Evolutionary conservation across 1,140 invertebrate genomes (phyloP).

Genomic region (Argopecten irradians): DNA sequence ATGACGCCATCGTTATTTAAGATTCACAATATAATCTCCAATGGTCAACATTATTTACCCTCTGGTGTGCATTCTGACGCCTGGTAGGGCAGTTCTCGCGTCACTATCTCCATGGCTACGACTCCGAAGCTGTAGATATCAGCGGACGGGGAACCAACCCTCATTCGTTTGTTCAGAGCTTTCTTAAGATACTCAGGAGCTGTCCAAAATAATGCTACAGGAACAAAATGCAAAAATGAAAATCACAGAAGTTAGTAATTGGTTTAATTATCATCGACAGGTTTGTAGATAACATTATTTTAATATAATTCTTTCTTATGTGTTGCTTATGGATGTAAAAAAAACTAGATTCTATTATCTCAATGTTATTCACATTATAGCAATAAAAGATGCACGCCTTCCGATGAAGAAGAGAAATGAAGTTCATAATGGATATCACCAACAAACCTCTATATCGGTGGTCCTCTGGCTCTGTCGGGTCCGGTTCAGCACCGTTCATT

Average conservation of each 20-base stretch:
- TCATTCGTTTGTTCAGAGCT: constrained; percentile 69
- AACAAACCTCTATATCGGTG: neutral
- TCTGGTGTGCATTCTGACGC: constrained; percentile 55
- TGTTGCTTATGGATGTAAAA: no score
- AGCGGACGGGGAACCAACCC: constrained; percentile 87
- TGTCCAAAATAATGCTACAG: constrained; percentile 86
- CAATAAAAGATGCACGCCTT: no score
- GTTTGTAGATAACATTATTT: no score
- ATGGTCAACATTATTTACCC: constrained; percentile 47
- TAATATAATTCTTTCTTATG: no score
- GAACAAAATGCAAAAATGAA: neutral
- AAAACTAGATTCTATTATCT: no score
- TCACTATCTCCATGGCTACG: constrained; percentile 82
- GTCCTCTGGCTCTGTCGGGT: neutral
- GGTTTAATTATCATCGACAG: no score
- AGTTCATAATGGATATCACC: no score
- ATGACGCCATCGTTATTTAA: neutral
- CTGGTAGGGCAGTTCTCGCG: constrained; percentile 62
- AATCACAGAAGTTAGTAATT: no score
- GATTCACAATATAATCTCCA: neutral
- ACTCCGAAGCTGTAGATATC: constrained; percentile 97
- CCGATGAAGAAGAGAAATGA: no score
- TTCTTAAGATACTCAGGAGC: constrained; percentile 92
- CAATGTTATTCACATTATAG: no score
- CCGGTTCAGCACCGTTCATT: neutral